These are phyloP conservation scores for Mythimna impura DNA, from an alignment of 2,888 invertebrate species.

Conservation along the genomic window DNA sequence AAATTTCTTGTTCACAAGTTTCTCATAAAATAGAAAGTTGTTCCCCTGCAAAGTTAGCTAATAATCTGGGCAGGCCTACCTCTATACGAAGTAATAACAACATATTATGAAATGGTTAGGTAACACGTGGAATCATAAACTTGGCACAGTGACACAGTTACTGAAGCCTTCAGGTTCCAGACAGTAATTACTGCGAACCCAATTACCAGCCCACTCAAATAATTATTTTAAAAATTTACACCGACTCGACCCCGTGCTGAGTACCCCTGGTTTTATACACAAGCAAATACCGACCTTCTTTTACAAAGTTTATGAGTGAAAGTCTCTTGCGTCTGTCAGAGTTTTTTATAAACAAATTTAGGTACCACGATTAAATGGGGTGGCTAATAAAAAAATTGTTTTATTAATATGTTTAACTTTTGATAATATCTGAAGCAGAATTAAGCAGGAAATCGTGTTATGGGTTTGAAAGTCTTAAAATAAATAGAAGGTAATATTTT, in stretches of 20 bases:
- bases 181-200: constrained; percentile 78
- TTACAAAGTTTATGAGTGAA: constrained; percentile 43
- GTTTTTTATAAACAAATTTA: constrained; percentile 66
- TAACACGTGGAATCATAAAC: constrained; percentile 56
- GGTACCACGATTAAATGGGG: constrained; percentile 75
- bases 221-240: constrained; percentile 88
- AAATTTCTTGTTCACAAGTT: constrained; percentile 17
- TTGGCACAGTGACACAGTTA: constrained; percentile 76
- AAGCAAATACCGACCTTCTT: constrained; percentile 62
- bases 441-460: constrained; percentile 16
- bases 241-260: constrained; percentile 70
- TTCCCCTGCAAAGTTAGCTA: constrained; percentile 7
- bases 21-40: constrained; percentile 17
- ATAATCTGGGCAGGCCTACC: constrained; percentile 4
- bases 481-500: too few species aligned
- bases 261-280: constrained; percentile 66
- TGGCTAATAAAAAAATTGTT: constrained; percentile 77
- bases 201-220: constrained; percentile 82
- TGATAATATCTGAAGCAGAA: constrained; percentile 27
- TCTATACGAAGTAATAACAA: constrained; percentile 17
- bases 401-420: constrained; percentile 42
- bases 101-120: constrained; percentile 5
- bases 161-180: constrained; percentile 63
- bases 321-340: constrained; percentile 34
- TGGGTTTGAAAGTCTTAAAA: neutral